Evolutionary conservation across 1,140 invertebrate genomes (phyloP).

Genomic region (Drosophila melanica): DNA sequence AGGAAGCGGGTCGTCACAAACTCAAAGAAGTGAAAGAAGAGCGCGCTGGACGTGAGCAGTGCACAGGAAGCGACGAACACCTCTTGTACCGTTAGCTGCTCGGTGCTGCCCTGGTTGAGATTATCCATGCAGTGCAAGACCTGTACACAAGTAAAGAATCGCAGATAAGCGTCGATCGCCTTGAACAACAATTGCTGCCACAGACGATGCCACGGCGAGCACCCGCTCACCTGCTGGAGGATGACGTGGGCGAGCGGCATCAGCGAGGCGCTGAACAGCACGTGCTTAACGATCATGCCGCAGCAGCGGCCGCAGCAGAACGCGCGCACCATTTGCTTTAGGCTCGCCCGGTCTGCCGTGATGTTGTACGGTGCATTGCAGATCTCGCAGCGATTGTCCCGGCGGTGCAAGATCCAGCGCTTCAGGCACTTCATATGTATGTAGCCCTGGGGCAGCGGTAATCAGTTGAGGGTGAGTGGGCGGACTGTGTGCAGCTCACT

Average conservation of each 20-base stretch:
- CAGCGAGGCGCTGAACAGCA: constrained; percentile 67
- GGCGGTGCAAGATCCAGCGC: constrained; percentile 74
- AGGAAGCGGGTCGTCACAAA: constrained; percentile 75
- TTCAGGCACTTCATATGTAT: constrained; percentile 77
- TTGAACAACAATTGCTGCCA: background rate
- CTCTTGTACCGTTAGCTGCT: constrained; percentile 69
- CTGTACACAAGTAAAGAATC: constrained; percentile 52
- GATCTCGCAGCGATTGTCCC: constrained; percentile 75
- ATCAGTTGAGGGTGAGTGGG: no score
- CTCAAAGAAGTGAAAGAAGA: constrained; percentile 81
- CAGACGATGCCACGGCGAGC: background rate
- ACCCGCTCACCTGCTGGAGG: constrained; percentile 68
- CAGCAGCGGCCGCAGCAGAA: constrained; percentile 71
- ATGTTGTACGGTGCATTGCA: constrained; percentile 63
- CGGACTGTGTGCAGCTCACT: constrained; percentile 20
- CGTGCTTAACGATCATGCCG: constrained; percentile 69
- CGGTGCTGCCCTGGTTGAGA: constrained; percentile 68
- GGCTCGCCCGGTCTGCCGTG: constrained; percentile 59
- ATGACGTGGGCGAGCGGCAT: constrained; percentile 74
- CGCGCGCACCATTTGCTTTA: constrained; percentile 68
- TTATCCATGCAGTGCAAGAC: constrained; percentile 80
- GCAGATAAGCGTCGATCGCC: constrained; percentile 32
- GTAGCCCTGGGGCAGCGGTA: constrained; percentile 50
- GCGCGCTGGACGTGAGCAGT: constrained; percentile 71
- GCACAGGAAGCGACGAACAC: constrained; percentile 74